Conservation (phyloP, 2,888 invertebrate species). For the Helleia helle region DNA sequence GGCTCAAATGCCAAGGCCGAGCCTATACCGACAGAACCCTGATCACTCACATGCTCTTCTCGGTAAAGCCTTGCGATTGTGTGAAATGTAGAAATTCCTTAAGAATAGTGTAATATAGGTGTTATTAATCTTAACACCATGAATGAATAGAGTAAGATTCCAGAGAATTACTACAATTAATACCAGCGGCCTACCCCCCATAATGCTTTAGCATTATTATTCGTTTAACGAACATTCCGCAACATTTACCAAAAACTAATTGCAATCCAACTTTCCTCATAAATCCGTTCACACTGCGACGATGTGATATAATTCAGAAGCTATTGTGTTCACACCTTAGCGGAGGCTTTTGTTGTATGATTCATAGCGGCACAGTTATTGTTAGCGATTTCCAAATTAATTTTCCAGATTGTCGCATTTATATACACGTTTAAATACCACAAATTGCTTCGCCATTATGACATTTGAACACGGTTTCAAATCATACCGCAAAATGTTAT, state of each 20-base stretch:
- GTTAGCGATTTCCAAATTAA: slow-evolving; percentile 62
- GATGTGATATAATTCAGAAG: slow-evolving; percentile 37
- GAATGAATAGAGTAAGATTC: too few species aligned
- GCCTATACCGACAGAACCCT: too few species aligned
- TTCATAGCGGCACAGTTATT: slow-evolving; percentile 55
- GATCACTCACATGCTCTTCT: too few species aligned
- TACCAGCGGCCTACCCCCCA: slow-evolving; percentile 9
- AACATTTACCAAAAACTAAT: slow-evolving; percentile 43
- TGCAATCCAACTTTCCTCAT: slow-evolving; percentile 57
- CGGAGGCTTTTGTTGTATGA: slow-evolving; percentile 54
- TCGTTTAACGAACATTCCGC: slow-evolving; percentile 15
- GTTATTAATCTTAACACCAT: too few species aligned
- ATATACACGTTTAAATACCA: slow-evolving; percentile 40
- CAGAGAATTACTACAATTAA: slow-evolving; percentile 12
- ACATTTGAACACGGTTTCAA: slow-evolving; percentile 20
- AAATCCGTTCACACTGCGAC: slow-evolving; percentile 45
- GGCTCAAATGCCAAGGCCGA: too few species aligned
- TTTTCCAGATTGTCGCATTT: slow-evolving; percentile 47
- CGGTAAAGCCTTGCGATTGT: too few species aligned
- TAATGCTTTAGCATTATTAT: too few species aligned
- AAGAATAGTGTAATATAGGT: too few species aligned
- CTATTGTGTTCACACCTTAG: slow-evolving; percentile 47
- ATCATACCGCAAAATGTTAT: too few species aligned
- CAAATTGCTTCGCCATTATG: slow-evolving; percentile 44
- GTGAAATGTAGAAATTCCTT: too few species aligned